These are phyloP conservation scores for Elysia crispata DNA, from an alignment of 2,888 invertebrate genomes.

Conservation along the genomic window DNA sequence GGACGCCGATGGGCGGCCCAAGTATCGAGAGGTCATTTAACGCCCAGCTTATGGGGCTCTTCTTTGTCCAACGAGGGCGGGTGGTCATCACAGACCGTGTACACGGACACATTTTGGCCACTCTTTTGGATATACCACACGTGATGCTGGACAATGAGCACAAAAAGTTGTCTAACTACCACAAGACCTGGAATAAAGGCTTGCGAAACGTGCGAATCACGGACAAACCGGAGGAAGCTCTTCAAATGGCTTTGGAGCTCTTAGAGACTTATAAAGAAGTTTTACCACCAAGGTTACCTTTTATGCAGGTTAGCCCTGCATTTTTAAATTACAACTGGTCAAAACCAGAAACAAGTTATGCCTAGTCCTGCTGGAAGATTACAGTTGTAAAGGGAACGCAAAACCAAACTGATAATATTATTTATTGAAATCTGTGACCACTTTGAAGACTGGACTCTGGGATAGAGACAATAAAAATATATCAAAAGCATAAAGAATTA, in stretches of 20 bases:
- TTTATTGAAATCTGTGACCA: too few species aligned
- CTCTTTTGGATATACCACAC: slow-evolving; percentile 54
- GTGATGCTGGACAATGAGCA: slow-evolving; percentile 55
- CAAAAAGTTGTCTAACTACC: slow-evolving; percentile 42
- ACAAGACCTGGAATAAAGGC: slow-evolving; percentile 52
- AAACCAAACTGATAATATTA: too few species aligned
- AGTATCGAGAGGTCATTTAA: slow-evolving; percentile 51
- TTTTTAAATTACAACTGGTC: too few species aligned
- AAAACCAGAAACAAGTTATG: too few species aligned
- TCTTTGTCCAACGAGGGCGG: slow-evolving; percentile 52
- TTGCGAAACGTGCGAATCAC: slow-evolving; percentile 49
- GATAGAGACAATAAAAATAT: too few species aligned
- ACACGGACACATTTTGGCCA: slow-evolving; percentile 55
- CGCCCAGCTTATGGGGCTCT: slow-evolving; percentile 47
- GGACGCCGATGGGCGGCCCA: slow-evolving; percentile 30
- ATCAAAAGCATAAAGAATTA: too few species aligned
- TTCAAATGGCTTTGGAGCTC: slow-evolving; percentile 42
- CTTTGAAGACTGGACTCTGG: too few species aligned
- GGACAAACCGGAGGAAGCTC: slow-evolving; percentile 46
- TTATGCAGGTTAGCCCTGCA: slow-evolving; percentile 2
- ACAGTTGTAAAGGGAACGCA: too few species aligned
- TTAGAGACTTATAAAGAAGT: slow-evolving; percentile 44
- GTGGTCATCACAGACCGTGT: slow-evolving; percentile 55
- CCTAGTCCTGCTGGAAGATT: too few species aligned
- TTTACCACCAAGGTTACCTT: slow-evolving; percentile 31